Conservation (phyloP, 2,797 vertebrate species). For the Nannoperca obscura region DNA sequence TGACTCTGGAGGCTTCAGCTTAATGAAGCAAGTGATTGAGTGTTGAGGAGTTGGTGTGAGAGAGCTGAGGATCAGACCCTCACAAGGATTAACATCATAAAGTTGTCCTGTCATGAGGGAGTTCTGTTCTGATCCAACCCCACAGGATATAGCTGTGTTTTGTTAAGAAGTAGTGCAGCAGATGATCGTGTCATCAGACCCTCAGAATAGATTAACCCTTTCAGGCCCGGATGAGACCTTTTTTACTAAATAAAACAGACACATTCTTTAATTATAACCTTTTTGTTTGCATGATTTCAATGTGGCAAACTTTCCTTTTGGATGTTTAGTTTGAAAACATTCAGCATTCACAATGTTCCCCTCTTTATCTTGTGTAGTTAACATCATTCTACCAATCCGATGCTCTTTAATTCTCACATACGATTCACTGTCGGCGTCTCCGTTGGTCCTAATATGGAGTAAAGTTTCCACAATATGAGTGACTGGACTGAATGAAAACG, state of each 20-base stretch:
- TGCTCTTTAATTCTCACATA: constrained; percentile 7
- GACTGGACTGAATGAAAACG: constrained; percentile 5
- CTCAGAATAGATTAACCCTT: constrained; percentile 51
- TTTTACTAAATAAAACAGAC: neutral
- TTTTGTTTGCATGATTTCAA: neutral
- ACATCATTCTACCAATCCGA: neutral
- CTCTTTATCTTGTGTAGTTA: neutral
- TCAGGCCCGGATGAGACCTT: constrained; percentile 11
- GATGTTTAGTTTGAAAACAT: neutral
- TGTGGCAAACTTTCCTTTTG: neutral
- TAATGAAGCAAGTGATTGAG: neutral
- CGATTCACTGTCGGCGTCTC: neutral
- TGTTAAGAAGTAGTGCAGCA: constrained; percentile 63
- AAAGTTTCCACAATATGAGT: neutral
- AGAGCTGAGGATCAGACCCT: neutral
- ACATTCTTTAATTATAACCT: neutral
- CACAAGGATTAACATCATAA: neutral
- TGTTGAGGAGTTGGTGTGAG: neutral
- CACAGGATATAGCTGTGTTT: constrained; percentile 67
- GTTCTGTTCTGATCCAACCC: constrained; percentile 69
- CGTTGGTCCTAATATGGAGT: constrained; percentile 14
- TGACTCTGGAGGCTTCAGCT: neutral
- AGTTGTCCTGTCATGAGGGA: constrained; percentile 49
- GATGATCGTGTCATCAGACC: constrained; percentile 72
- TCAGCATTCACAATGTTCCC: neutral